Evolutionary conservation across 2,797 vertebrate genomes (phyloP), one percentile per base, ranked within the genome.

Genomic region (Amphiprion clarkii): DNA sequence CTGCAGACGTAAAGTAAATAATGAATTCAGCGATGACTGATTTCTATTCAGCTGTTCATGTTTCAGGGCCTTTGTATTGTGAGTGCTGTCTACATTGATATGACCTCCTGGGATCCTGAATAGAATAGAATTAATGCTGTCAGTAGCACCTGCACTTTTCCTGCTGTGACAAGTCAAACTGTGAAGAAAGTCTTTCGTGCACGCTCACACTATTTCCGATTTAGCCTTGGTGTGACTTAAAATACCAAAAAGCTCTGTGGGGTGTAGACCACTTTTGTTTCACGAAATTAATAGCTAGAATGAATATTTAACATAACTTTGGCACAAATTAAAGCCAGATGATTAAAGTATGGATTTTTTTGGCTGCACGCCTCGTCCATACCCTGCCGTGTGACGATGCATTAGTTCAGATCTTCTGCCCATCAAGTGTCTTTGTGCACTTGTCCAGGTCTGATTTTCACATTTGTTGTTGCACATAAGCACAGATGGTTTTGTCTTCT

Each of bases 91-190:
- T 55, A 21, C 44, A 29, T 44, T 16, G 17, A 51, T 25, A 33
- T 53, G 48, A 54, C 51, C 36, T 59, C 53, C 13, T 17, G 27
- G 42, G 5, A 21, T 13, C 54, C 36, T 48, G 40, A 36, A 23
- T 25, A 54, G 23, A 42, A 49, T 49, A 48, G 40, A 12, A 39
- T 49, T 58, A 33, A 56, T n/a, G 25, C 36, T 40, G 19, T 68
- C 63, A 67, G 9, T 56, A 55, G 65, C 76, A 21, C 51, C 36
- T 53, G 29, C 40, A 21, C 52, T 21, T 67, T 67, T 44, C 25
- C 49, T 48, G n/a, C 61, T 49, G 19, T 19, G 7, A 31, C 55
- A 54, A 61, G 58, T 46, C 53, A 61, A 57, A 9, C 1, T 63
- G 69, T 40, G 46, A 49, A 51, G 52, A 19, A 51, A 3, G 25